Conservation (phyloP, 2,113 vertebrate genomes). For the Chamaetylas fuelleborni region DNA sequence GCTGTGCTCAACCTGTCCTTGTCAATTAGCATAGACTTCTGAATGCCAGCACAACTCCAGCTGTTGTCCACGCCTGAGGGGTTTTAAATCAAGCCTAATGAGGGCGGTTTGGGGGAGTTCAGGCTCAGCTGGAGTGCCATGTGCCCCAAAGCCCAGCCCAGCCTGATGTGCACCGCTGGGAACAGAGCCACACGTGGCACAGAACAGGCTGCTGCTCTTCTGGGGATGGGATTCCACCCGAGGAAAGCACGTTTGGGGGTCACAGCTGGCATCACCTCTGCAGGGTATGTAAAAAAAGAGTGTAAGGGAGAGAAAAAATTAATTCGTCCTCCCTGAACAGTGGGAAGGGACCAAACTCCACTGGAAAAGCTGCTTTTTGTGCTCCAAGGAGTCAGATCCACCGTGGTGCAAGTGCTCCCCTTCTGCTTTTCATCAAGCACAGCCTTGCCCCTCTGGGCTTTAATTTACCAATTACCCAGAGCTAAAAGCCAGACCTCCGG, state of each 20-base stretch:
- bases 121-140: not conserved
- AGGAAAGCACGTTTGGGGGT: accelerated
- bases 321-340: not conserved
- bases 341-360: not conserved
- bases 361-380: not conserved
- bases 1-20: not conserved
- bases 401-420: accelerated
- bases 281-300: not conserved
- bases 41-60: not conserved
- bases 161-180: not conserved
- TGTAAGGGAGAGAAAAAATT: not conserved
- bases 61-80: not conserved
- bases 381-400: not conserved
- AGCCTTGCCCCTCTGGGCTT: not conserved
- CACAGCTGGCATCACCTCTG: not conserved
- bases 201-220: not conserved
- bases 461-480: not conserved
- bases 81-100: not conserved
- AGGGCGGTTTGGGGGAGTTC: not conserved
- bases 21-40: not conserved
- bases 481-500: not conserved
- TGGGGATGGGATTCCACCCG: accelerated
- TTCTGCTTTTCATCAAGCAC: not conserved
- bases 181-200: accelerated
- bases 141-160: not conserved